Conservation (phyloP, 2,888 invertebrate genomes). For the Sinodicranocentrus sp. region DNA sequence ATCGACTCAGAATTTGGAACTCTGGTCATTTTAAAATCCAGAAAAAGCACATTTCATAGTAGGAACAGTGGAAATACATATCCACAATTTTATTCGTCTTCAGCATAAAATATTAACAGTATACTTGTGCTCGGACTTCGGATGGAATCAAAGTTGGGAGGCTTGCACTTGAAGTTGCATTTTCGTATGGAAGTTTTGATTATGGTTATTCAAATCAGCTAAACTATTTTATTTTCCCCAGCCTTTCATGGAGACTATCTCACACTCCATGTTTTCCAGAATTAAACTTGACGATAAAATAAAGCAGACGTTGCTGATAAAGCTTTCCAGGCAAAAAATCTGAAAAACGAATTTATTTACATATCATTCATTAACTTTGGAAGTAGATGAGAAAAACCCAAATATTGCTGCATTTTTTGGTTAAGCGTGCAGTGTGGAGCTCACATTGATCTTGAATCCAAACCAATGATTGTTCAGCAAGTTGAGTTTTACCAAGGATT, state of each 20-base stretch:
- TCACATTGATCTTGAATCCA: constrained; percentile 55
- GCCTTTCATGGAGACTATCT: constrained; percentile 69
- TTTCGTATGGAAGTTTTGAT: constrained; percentile 72
- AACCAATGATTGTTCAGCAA: constrained; percentile 62
- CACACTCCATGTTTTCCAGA: constrained; percentile 74
- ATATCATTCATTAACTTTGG: constrained; percentile 67
- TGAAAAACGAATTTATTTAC: constrained; percentile 69
- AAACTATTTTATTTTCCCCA: constrained; percentile 66
- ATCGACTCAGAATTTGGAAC: constrained; percentile 68
- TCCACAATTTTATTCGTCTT: constrained; percentile 67
- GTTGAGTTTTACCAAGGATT: constrained; percentile 70
- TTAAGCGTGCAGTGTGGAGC: background rate
- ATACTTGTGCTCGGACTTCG: constrained; percentile 69
- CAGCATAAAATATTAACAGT: constrained; percentile 66
- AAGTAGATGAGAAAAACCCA: constrained; percentile 47
- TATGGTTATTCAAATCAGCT: constrained; percentile 74
- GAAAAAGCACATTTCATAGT: constrained; percentile 71
- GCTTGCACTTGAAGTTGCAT: constrained; percentile 70
- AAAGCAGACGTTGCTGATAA: constrained; percentile 57
- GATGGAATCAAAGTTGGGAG: constrained; percentile 64
- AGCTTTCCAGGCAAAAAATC: constrained; percentile 62
- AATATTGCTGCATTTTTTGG: constrained; percentile 15
- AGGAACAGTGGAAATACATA: constrained; percentile 64
- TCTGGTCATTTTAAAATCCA: constrained; percentile 75
- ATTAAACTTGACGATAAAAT: constrained; percentile 60